Percentiles rank a stretch among this genome's conserved stretches.
Evolutionary conservation across 2,888 invertebrate species (phyloP).

Genomic region (Endomychus coccineus): DNA sequence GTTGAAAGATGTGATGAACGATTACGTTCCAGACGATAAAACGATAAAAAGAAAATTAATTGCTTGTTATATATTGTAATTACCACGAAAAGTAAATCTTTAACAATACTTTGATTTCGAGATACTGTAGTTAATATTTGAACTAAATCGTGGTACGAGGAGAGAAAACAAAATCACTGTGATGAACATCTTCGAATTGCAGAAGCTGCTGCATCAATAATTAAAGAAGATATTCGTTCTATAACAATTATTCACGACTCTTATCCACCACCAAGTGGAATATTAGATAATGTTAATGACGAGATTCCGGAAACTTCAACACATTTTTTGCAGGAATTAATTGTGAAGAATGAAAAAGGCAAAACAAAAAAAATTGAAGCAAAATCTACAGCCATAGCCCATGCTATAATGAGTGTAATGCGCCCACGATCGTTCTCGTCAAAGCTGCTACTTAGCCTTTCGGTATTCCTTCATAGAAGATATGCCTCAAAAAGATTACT

Average conservation of each 20-base stretch:
- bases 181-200: slow-evolving; percentile 8
- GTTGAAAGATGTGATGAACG: background rate
- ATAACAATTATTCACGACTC: slow-evolving; percentile 29
- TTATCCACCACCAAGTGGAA: too few relatives aligned
- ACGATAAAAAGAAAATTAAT: slow-evolving; percentile 7
- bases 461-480: too few relatives aligned
- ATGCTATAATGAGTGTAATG: slow-evolving; percentile 32
- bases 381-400: slow-evolving; percentile 23
- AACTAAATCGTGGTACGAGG: slow-evolving; percentile 4
- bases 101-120: too few relatives aligned
- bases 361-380: slow-evolving; percentile 14
- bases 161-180: slow-evolving; percentile 1
- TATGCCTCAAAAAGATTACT: too few relatives aligned
- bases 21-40: slow-evolving; percentile 3
- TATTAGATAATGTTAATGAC: slow-evolving; percentile 17
- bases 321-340: slow-evolving; percentile 11
- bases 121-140: background rate
- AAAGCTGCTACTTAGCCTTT: too few relatives aligned
- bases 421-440: slow-evolving; percentile 27
- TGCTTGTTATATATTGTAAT: slow-evolving; percentile 2
- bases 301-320: slow-evolving; percentile 25
- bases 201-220: slow-evolving; percentile 9
- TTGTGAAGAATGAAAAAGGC: slow-evolving; percentile 23
- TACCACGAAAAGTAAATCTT: too few relatives aligned
- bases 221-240: slow-evolving; percentile 7